phyloP scores from a whole-genome alignment of 2,888 invertebrate species.

The Harmothoe impar region DNA sequence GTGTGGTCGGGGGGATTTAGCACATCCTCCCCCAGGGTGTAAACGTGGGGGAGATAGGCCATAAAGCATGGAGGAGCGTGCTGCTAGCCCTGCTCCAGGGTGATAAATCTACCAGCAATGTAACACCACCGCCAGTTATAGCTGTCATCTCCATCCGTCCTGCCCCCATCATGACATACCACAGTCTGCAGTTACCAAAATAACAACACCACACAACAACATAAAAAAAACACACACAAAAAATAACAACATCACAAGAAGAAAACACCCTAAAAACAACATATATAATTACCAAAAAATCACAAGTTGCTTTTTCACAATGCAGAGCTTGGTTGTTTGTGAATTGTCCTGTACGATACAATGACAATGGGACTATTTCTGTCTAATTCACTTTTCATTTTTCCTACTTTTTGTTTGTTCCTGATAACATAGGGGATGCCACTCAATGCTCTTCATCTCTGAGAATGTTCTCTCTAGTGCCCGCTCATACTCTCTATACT shows the following conservation, averaged over 20 bases:
- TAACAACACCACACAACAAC: not conserved
- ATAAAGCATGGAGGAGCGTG: not conserved
- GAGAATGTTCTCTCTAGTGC: not conserved
- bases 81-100: not conserved
- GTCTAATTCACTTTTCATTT: too few species aligned
- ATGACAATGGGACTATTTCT: too few species aligned
- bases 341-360: too few species aligned
- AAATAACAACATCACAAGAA: not conserved
- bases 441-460: too few species aligned
- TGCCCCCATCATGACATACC: not conserved
- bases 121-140: conserved; percentile 5
- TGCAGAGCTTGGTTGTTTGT: too few species aligned
- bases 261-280: too few species aligned
- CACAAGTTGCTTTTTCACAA: too few species aligned
- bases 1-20: not conserved
- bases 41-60: not conserved
- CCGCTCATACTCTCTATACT: not conserved
- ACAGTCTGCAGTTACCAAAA: not conserved
- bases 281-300: too few species aligned
- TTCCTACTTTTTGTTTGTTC: too few species aligned
- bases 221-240: not conserved
- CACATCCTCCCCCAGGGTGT: not conserved
- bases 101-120: not conserved
- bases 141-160: conserved; percentile 17
- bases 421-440: too few species aligned